Base-by-base conservation (phyloP, 2,113 vertebrate genomes). In the Paedocypris sp. region DNA sequence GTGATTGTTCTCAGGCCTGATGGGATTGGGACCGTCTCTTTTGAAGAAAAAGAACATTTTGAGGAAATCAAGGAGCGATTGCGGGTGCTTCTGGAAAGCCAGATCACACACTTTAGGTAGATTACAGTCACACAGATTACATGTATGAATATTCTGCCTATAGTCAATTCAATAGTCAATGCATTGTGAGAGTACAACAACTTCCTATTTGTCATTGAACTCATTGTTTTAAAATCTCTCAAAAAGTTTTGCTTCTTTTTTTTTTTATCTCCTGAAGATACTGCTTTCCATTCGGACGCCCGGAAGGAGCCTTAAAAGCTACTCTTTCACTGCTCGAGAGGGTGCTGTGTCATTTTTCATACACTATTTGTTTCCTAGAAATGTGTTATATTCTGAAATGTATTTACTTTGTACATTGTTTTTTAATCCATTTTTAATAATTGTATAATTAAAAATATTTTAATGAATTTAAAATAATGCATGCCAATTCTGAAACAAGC, bases 21-120 rank as follows among this genome's bases (percentile, higher is more conserved):
- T 1, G 95, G 95, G 43, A 99, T 99, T 15, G 95, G 93, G 77
- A 99, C 95, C 0, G 94, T 98, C 68, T 94, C 90, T 0, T 81
- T 91, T n/a, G 93, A 98, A 42, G 95, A 99, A 79, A 97, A 91
- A 60, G 93, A 97, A 49, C 92, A 84, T 64, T 99, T 99, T 1
- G 93, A 94, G 73, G 93, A 96, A 75, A 97, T 98, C 83, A 99
- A 97, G 81, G 95, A 98, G 69, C 82, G 93, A 58, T 89, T 98
- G 25, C 88, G 92, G 9, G 88, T 95, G 62, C 88, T 99, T 59
- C 76, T 99, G 73, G 94, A 99, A 78, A 99, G 97, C 78, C 95
- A 99, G 82, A 98, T 99, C 65, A 99, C 92, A 18, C 94, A 97
- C 82, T 99, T 99, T 84, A 94, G 95, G 95, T 98, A 82, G 18